Conservation (phyloP, 2,888 invertebrate genomes). For the Drosophila tanythrix region DNA sequence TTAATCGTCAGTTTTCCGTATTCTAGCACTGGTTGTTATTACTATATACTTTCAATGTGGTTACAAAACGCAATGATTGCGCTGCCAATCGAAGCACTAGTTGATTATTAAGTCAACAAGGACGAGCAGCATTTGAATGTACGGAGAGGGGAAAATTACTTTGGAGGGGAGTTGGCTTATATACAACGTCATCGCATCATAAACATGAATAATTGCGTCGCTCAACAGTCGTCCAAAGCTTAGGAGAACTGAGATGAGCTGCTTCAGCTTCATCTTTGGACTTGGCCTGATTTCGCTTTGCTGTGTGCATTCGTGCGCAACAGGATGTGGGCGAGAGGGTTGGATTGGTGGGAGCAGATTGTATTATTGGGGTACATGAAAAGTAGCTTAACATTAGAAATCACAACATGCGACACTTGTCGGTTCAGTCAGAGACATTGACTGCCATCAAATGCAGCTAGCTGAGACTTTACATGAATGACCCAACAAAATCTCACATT, state of each 20-base stretch:
- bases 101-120: slow-evolving; percentile 34
- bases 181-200: slow-evolving; percentile 68
- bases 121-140: slow-evolving; percentile 2
- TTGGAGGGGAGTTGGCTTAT: not conserved
- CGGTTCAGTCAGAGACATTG: slow-evolving; percentile 56
- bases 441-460: slow-evolving; percentile 53
- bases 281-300: slow-evolving; percentile 25
- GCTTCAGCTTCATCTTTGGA: slow-evolving; percentile 15
- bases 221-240: slow-evolving; percentile 74
- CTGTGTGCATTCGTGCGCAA: slow-evolving; percentile 55
- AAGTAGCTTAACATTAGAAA: slow-evolving; percentile 76
- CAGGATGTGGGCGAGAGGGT: not conserved
- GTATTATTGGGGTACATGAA: slow-evolving; percentile 62
- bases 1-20: slow-evolving; percentile 15
- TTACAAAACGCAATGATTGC: slow-evolving; percentile 22
- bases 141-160: not conserved
- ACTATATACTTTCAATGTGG: slow-evolving; percentile 11
- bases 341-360: not conserved
- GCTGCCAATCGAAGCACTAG: slow-evolving; percentile 26
- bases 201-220: slow-evolving; percentile 79
- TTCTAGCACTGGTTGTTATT: slow-evolving; percentile 18
- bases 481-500: slow-evolving; percentile 30
- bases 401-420: slow-evolving; percentile 73
- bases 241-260: slow-evolving; percentile 47
- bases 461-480: slow-evolving; percentile 18